A percentile compares a stretch with the other conserved stretches of the same genome.
phyloP scores from a whole-genome alignment of 2,113 vertebrate species.

The Pithys albifrons region DNA sequence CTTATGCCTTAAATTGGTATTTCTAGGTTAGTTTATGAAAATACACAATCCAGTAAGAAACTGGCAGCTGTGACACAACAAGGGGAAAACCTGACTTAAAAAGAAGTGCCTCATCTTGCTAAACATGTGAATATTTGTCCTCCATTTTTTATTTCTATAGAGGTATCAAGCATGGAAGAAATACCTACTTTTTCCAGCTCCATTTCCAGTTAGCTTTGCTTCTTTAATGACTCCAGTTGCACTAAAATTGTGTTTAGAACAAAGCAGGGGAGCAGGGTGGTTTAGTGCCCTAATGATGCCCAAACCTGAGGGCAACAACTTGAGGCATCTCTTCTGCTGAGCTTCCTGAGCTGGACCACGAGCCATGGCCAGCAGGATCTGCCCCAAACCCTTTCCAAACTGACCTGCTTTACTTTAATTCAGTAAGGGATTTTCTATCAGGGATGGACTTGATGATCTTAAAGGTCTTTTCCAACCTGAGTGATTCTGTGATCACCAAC shows the following conservation, averaged over 20 bases:
- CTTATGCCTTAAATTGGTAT: neutral
- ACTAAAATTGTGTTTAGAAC: neutral
- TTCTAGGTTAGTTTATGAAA: neutral
- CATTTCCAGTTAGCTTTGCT: neutral
- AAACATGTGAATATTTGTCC: neutral
- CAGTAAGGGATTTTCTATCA: neutral
- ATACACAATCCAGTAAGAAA: neutral
- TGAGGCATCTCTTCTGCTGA: neutral
- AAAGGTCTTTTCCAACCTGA: neutral
- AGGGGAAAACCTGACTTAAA: neutral
- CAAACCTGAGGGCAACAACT: neutral
- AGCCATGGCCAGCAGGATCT: neutral
- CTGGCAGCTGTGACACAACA: neutral
- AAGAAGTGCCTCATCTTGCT: neutral
- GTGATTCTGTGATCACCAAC: neutral
- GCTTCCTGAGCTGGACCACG: neutral
- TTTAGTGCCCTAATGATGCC: neutral
- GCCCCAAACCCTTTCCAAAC: neutral
- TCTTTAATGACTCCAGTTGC: neutral
- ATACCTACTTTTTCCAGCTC: neutral
- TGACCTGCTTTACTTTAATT: neutral
- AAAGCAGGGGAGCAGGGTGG: neutral
- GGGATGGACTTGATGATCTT: neutral
- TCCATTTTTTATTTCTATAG: neutral
- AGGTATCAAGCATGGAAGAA: neutral